Base-by-base conservation (phyloP, 2,888 invertebrate genomes). In the Drepanosiphum platanoidis region DNA sequence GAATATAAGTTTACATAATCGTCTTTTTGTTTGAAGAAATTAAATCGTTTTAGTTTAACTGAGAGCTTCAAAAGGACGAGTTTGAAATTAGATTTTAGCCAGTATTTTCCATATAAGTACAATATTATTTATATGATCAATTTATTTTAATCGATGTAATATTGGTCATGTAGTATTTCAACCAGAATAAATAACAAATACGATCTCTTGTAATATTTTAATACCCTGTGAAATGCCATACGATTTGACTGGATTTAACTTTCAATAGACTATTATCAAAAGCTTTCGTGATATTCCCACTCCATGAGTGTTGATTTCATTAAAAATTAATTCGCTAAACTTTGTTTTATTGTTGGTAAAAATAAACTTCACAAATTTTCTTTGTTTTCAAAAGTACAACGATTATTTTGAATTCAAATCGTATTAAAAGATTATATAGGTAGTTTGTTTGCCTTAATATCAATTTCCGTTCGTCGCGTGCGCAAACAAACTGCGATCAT, bases 21-120 rank as follows among this genome's bases (percentile, higher is more conserved):
- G 27, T 77, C 61, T 39, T 46, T 68, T 42, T 5, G 42, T 78
- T 78, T 32, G 30, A 78, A 64, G 11, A 78, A 78, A 78, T 78
- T 78, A 66, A 66, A 78, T 30, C 9, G 39, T n/a, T 58, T 58
- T 36, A 13, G 15, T 78, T 39, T n/a, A 39, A 13, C 18, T 9
- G 39, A 64, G n/a, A 30, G 42, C 46, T 46, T n/a, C 66, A 34
- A 15, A 32, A 46, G 32, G 8, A 68, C n/a, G 9, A 79, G 39
- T n/a, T 32, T 66, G 15, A 42, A 32, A 66, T 46, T 32, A 79
- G 8, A 66, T 79, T 32, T 18, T 61, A 61, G 39, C 22, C n/a
- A 72, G 9, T 42, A n/a, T n/a, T n/a, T 42, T 42, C 1, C 7
- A n/a, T 74, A 34, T 32, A 1, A 5, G 18, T n/a, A 22, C 15